Evolutionary conservation across 2,797 vertebrate species (phyloP), one percentile per base, ranked within the genome.

Genomic region (Enteromius radiatus): DNA sequence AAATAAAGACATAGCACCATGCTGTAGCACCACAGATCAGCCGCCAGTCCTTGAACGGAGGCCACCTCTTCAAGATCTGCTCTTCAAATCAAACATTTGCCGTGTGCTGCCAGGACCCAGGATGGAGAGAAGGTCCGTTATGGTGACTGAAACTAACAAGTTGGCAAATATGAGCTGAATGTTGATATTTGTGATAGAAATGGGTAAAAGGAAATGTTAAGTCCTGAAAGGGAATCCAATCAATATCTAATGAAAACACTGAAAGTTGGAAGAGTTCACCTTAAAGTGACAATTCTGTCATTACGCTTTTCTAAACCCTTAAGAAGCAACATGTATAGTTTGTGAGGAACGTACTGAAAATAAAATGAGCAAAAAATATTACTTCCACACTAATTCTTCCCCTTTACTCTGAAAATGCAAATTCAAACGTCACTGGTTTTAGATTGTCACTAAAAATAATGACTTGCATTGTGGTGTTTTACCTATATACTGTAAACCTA

Each of bases 1-100:
- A 89, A 84, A 88, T 77, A 85, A 87, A 91, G 86, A 81, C 86
- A 91, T 93, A 95, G 94, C 94, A 95, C 93, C 94, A 92, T 89
- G 92, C 83, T 81, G 86, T 92, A 95, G 93, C 92, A 94, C 92
- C 93, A 90, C 41, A 78, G 63, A 87, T 76, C 78, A 67, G 68
- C 80, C 77, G 77, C 65, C 85, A 76, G n/a, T 82, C 82, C 56
- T 78, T 14, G 68, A 88, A 84, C 75, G 85, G 76, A 74, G 69
- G 84, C 83, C 47, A 61, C 49, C 65, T 78, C 41, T 43, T 56
- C 36, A 61, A 59, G 68, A 80, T 56, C 64, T 70, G 59, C 26
- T 59, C 33, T 54, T 71, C 36, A 26, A 33, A 65, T 83, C 59
- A 63, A 54, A 81, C 36, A 56, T 47, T 36, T 0, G 33, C 59